Base-by-base conservation (phyloP, 2,113 vertebrate species). In the Neofelis nebulosa region DNA sequence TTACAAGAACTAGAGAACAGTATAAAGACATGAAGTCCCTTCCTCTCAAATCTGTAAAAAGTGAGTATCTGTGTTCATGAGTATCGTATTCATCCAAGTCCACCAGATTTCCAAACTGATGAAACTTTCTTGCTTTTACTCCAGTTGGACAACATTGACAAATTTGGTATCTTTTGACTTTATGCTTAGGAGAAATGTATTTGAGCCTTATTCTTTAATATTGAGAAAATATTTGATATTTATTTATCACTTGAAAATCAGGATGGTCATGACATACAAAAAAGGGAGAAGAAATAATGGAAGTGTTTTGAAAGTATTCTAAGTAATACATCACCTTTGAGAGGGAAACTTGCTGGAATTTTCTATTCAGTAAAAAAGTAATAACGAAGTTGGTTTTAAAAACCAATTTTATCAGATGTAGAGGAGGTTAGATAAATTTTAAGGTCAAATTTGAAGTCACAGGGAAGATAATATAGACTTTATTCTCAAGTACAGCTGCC, bases 371-470 rank as follows among this genome's bases (percentile, higher is more conserved):
- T 96, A 89, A 89, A 38, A 94, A 45, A 36, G 81, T 97, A 1
- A 16, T 78, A 94, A 97, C 48, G 71, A 91, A 98, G 13, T 93
- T 92, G 84, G 18, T 33, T 97, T 97, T 96, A 96, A 98, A 98
- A 97, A 31, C 95, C 95, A 97, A 93, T 93, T 96, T 11, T 65
- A 73, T 87, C 69, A 89, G 92, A 98, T 27, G 84, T 93, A 87
- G 18, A 97, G 91, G 0, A 0, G 12, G 61, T 91, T 74, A 96
- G 90, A 68, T 89, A 98, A 97, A 96, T 94, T 97, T 97, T 89
- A 95, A 98, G 94, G 92, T 98, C 94, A 98, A 89, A 97, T 91
- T n/a, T 94, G 92, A 96, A 97, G 93, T 97, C 95, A 91, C 84
- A 87, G 96, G 52, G 71, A 97, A 95, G 95, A 96, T 98, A 98